Percentiles rank a stretch among this genome's conserved stretches.
These are phyloP conservation scores for Sebastes glaucus DNA, from an alignment of 2,797 vertebrate genomes.

Conservation along the genomic window DNA sequence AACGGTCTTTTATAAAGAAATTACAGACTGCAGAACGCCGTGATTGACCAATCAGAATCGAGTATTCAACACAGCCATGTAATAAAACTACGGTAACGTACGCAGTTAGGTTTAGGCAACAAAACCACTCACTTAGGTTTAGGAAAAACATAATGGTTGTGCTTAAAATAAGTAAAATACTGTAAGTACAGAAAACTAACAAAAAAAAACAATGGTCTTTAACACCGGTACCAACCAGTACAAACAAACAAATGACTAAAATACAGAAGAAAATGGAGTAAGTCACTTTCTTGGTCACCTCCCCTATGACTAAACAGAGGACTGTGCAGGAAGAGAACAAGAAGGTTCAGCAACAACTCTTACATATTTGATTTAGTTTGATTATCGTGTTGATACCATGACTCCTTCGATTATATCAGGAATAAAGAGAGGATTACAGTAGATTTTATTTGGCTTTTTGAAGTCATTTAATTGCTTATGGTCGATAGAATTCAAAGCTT, in stretches of 20 bases:
- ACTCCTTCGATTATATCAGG: conserved; percentile 14
- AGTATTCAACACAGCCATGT: no score
- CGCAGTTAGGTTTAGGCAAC: no score
- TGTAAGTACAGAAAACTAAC: no score
- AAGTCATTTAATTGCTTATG: conserved; percentile 4
- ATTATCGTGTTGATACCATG: conserved; percentile 23
- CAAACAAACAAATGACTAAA: neutral
- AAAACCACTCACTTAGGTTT: no score
- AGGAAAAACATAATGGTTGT: no score
- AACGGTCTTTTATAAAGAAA: no score
- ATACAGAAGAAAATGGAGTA: conserved; percentile 2
- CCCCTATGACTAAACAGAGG: conserved; percentile 38
- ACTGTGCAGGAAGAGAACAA: conserved; percentile 4
- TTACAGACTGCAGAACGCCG: no score
- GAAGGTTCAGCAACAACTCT: conserved; percentile 17
- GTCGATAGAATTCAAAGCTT: neutral
- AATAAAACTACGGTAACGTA: no score
- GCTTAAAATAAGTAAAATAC: no score
- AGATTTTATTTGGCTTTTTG: conserved; percentile 17
- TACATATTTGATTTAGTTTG: conserved; percentile 24
- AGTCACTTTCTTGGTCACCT: conserved; percentile 27
- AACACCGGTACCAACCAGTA: no score
- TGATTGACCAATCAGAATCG: no score
- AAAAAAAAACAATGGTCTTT: no score
- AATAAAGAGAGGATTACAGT: conserved; percentile 20